phyloP scores from a whole-genome alignment of 2,113 vertebrate genomes.

The Equus quagga region DNA sequence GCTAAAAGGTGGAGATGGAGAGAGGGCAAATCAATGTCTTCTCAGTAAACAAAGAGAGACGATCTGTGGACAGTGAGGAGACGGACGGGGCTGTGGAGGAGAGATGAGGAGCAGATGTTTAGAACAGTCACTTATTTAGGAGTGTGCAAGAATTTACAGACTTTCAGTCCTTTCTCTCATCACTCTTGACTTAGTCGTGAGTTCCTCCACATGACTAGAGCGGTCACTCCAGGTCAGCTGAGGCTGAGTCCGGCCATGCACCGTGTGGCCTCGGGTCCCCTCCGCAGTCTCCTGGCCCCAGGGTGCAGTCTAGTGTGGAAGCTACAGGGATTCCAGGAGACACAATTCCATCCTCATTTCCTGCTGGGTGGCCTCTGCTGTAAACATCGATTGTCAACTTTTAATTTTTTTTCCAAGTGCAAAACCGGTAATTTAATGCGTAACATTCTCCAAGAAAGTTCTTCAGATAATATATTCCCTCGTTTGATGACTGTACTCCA shows the following conservation, averaged over 20 bases:
- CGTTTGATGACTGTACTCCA: not conserved
- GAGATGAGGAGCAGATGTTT: not conserved
- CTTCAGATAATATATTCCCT: not conserved
- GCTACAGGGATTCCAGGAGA: not conserved
- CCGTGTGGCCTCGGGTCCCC: not conserved
- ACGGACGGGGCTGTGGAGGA: not conserved
- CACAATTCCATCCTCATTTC: not conserved
- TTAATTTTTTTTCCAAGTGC: not conserved
- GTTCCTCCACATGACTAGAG: not conserved
- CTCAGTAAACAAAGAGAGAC: not conserved
- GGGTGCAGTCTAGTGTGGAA: not conserved
- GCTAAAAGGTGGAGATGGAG: not conserved
- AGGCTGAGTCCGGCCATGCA: not conserved
- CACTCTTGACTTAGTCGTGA: not conserved
- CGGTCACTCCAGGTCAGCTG: not conserved
- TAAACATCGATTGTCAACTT: conserved; percentile 36
- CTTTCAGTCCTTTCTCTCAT: not conserved
- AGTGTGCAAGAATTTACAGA: not conserved
- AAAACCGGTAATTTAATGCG: not conserved
- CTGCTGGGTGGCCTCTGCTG: not conserved
- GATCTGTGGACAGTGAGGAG: not conserved
- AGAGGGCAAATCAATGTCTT: not conserved
- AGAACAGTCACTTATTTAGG: not conserved
- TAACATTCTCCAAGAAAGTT: not conserved
- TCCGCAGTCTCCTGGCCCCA: not conserved